phyloP scores from a whole-genome alignment of 2,888 invertebrate genomes.

The Oeneis ivallda region DNA sequence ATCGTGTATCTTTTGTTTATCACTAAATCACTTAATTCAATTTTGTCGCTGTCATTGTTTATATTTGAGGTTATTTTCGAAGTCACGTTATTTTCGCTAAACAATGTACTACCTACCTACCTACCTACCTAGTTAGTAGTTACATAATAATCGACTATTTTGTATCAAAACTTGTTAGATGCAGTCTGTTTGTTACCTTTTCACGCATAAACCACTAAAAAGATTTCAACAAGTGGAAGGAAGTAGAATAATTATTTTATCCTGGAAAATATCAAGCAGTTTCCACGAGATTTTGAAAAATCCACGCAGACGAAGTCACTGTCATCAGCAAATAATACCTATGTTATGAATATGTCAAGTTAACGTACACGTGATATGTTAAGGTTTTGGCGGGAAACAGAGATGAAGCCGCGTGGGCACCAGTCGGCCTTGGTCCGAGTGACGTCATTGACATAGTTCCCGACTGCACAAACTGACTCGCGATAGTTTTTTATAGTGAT shows the following conservation, averaged over 20 bases:
- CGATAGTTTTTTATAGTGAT: constrained; percentile 40
- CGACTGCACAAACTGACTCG: constrained; percentile 62
- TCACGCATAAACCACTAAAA: too few relatives aligned
- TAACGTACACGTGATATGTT: constrained; percentile 51
- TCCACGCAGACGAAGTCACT: too few relatives aligned
- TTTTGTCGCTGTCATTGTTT: constrained; percentile 5
- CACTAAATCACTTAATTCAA: not conserved
- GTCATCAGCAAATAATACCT: not conserved
- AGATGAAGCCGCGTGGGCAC: constrained; percentile 50
- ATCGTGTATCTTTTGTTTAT: constrained; percentile 21
- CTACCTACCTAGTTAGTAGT: too few relatives aligned
- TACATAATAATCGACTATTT: not conserved
- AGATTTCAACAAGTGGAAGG: too few relatives aligned
- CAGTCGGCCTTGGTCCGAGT: constrained; percentile 71
- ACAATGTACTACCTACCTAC: not conserved
- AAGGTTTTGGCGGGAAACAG: constrained; percentile 70
- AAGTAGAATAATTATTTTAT: too few relatives aligned
- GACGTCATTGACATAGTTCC: constrained; percentile 79
- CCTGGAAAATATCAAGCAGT: too few relatives aligned
- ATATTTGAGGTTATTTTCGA: constrained; percentile 32
- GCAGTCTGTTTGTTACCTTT: too few relatives aligned
- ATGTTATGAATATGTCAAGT: not conserved
- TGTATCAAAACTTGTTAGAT: not conserved
- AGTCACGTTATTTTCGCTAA: constrained; percentile 26
- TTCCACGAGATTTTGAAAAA: too few relatives aligned